These are phyloP conservation scores for Hyles vespertilio DNA, from an alignment of 1,140 invertebrate genomes.

Conservation along the genomic window DNA sequence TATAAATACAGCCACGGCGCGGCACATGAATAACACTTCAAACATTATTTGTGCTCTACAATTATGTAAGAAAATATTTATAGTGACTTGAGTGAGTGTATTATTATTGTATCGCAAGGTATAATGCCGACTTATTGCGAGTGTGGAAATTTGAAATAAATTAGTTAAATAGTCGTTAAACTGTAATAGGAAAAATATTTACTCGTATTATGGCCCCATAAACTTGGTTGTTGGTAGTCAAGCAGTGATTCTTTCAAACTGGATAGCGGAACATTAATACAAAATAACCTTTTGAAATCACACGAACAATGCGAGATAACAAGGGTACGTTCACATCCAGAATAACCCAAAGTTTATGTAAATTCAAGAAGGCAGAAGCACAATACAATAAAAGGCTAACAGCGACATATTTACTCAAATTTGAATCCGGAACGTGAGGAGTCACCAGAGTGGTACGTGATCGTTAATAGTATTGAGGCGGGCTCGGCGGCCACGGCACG, in stretches of 20 bases:
- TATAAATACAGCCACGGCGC: slow-evolving; percentile 14
- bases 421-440: slow-evolving; percentile 56
- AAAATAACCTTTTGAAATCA: slow-evolving; percentile 22
- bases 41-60: background rate
- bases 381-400: slow-evolving; percentile 35
- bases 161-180: too few relatives aligned
- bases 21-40: slow-evolving; percentile 10
- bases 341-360: slow-evolving; percentile 32
- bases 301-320: slow-evolving; percentile 35
- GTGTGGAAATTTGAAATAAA: too few relatives aligned
- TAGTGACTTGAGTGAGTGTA: too few relatives aligned
- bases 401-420: slow-evolving; percentile 57
- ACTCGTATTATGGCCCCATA: too few relatives aligned
- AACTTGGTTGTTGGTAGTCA: too few relatives aligned
- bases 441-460: slow-evolving; percentile 59
- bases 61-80: too few relatives aligned
- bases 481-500: slow-evolving; percentile 18
- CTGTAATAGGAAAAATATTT: too few relatives aligned
- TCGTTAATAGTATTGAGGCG: slow-evolving; percentile 57
- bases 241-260: too few relatives aligned
- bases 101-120: too few relatives aligned
- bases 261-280: too few relatives aligned
- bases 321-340: slow-evolving; percentile 25
- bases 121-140: too few relatives aligned
- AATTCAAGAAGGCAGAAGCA: slow-evolving; percentile 16